Evolutionary conservation across 2,797 vertebrate species (phyloP).

Genomic region (Sebastes vulpes): DNA sequence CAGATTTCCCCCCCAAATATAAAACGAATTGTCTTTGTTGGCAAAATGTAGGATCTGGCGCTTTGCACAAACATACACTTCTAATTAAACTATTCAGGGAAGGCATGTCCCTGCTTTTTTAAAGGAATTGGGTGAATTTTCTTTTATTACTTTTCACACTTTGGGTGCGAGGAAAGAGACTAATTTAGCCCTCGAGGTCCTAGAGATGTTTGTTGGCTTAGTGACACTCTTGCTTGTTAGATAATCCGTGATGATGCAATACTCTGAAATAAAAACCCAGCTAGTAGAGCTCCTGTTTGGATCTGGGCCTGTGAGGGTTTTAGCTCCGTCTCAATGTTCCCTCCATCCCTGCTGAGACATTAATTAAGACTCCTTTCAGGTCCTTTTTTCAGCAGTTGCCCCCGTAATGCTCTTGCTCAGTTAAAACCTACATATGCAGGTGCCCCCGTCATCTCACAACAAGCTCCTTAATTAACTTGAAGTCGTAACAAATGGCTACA

Average conservation of each 20-base stretch:
- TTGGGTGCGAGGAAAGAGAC: constrained; percentile 73
- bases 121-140: constrained; percentile 56
- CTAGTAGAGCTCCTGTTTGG: constrained; percentile 66
- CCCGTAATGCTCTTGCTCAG: constrained; percentile 64
- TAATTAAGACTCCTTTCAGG: constrained; percentile 85
- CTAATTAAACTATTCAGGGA: constrained; percentile 73
- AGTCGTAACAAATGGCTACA: constrained; percentile 74
- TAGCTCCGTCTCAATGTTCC: constrained; percentile 72
- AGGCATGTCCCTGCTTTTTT: constrained; percentile 58
- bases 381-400: constrained; percentile 71
- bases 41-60: constrained; percentile 53
- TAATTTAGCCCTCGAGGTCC: constrained; percentile 85
- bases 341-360: constrained; percentile 82
- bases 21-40: constrained; percentile 79
- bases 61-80: constrained; percentile 66
- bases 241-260: constrained; percentile 88
- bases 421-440: constrained; percentile 73
- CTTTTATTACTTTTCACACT: constrained; percentile 68
- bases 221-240: constrained; percentile 86
- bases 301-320: constrained; percentile 72
- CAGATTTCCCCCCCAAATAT: constrained; percentile 71
- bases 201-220: constrained; percentile 84
- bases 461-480: constrained; percentile 83
- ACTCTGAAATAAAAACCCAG: constrained; percentile 81
- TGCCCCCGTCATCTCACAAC: constrained; percentile 75